Evolutionary conservation across 1,140 invertebrate genomes (phyloP).

Genomic region (Babylonia areolata): DNA sequence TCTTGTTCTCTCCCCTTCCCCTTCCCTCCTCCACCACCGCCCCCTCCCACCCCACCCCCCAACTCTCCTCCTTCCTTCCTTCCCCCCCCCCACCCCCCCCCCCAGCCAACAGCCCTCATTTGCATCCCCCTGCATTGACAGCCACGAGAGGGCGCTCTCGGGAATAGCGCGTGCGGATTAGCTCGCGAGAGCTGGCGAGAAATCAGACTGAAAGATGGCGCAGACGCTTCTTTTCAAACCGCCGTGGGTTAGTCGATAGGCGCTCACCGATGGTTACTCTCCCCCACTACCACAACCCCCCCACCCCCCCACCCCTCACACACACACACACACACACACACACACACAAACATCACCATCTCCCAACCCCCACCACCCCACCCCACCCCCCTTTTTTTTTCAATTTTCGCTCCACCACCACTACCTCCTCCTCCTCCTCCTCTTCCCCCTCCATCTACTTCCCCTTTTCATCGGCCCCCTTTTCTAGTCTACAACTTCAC

Average conservation of each 20-base stretch:
- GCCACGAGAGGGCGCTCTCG: constrained; percentile 29
- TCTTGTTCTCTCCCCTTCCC: constrained; percentile 3
- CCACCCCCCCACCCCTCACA: not conserved
- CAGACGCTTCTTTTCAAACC: constrained; percentile 18
- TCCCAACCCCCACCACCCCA: not conserved
- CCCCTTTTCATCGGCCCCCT: not conserved
- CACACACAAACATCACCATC: not conserved
- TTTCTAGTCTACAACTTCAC: too few relatives aligned
- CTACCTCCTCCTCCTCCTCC: not conserved
- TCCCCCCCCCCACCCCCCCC: not conserved
- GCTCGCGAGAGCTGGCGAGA: constrained; percentile 28
- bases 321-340: not conserved
- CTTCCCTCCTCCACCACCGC: not conserved
- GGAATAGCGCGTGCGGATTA: constrained; percentile 36
- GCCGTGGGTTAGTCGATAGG: constrained; percentile 34
- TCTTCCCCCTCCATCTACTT: not conserved
- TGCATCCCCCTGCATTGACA: constrained; percentile 38
- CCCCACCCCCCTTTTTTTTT: not conserved
- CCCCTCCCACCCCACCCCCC: constrained; percentile 12
- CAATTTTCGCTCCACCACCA: not conserved
- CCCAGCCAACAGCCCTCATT: constrained; percentile 15
- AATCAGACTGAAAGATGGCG: constrained; percentile 32
- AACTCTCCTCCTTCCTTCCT: not conserved
- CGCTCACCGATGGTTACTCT: not conserved
- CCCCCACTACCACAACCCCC: not conserved